Conservation (phyloP, 2,113 vertebrate species). For the Terrapene triunguis region DNA sequence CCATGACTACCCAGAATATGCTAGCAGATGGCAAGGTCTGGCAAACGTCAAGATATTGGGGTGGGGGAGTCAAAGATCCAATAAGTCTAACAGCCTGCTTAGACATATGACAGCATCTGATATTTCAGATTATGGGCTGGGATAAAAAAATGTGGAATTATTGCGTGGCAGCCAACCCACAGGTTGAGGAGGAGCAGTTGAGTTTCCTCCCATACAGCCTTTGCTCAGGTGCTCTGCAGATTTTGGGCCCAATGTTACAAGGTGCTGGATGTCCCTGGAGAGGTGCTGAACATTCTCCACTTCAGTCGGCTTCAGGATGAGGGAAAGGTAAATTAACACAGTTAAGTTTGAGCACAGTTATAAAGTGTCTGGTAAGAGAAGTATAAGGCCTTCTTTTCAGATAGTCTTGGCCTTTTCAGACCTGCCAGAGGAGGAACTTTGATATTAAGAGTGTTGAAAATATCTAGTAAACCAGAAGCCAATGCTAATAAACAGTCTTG, state of each 20-base stretch:
- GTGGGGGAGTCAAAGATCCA: neutral
- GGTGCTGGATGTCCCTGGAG: neutral
- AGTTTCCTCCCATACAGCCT: neutral
- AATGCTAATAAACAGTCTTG: slow-evolving; percentile 78
- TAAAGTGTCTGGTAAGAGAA: slow-evolving; percentile 37
- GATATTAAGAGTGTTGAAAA: slow-evolving; percentile 72
- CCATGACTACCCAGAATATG: fast-evolving
- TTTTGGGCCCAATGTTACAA: slow-evolving; percentile 24
- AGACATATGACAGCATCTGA: neutral
- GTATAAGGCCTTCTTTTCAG: slow-evolving; percentile 54
- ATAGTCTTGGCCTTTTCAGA: slow-evolving; percentile 30
- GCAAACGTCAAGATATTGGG: neutral
- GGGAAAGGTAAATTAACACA: slow-evolving; percentile 58
- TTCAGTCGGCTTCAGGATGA: slow-evolving; percentile 40
- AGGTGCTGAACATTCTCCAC: neutral
- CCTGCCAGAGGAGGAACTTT: slow-evolving; percentile 61
- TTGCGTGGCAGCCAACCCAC: neutral
- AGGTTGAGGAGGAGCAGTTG: neutral
- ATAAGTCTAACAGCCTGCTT: neutral
- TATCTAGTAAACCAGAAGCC: slow-evolving; percentile 74
- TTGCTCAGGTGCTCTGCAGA: neutral
- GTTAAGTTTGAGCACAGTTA: slow-evolving; percentile 46
- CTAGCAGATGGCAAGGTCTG: neutral
- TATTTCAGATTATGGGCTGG: neutral
- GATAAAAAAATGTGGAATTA: neutral